These are phyloP conservation scores for Hemistola chrysoprasaria DNA, from an alignment of 2,888 invertebrate genomes.

Conservation along the genomic window DNA sequence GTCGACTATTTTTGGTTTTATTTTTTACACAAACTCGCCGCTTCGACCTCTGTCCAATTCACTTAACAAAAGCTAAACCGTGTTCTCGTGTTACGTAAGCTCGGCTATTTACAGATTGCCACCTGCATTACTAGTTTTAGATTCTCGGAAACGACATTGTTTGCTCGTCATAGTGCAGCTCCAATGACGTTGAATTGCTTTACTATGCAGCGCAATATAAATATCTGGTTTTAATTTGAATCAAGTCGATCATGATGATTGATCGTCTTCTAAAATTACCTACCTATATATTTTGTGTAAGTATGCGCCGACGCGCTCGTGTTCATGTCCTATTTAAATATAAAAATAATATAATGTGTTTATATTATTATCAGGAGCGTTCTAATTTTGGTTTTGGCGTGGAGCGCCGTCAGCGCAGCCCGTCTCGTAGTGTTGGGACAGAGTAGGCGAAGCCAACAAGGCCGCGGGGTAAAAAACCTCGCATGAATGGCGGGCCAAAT, in stretches of 20 bases:
- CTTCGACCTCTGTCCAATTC: slow-evolving; percentile 25
- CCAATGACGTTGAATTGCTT: no score
- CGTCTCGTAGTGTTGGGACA: slow-evolving; percentile 29
- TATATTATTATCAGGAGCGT: slow-evolving; percentile 40
- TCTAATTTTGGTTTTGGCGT: slow-evolving; percentile 60
- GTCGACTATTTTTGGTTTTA: slow-evolving; percentile 41
- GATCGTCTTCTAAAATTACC: no score
- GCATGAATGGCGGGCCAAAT: slow-evolving; percentile 72
- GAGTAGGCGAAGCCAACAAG: slow-evolving; percentile 63
- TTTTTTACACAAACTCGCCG: slow-evolving; percentile 35
- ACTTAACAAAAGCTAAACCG: slow-evolving; percentile 31
- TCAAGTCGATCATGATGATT: no score
- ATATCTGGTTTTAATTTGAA: slow-evolving; percentile 20
- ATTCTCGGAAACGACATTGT: slow-evolving; percentile 27
- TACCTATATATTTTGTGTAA: no score
- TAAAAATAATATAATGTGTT: no score
- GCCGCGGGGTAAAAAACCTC: slow-evolving; percentile 65
- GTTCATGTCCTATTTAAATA: slow-evolving; percentile 9
- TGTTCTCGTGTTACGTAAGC: slow-evolving; percentile 36
- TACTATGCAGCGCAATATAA: slow-evolving; percentile 29
- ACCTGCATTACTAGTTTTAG: slow-evolving; percentile 30
- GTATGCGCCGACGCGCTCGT: no score
- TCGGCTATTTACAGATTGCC: slow-evolving; percentile 29
- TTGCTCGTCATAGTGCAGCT: slow-evolving; percentile 22
- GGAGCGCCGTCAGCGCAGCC: slow-evolving; percentile 39